Conservation (phyloP, 2,797 vertebrate species). For the Pipistrellus pygmaeus region DNA sequence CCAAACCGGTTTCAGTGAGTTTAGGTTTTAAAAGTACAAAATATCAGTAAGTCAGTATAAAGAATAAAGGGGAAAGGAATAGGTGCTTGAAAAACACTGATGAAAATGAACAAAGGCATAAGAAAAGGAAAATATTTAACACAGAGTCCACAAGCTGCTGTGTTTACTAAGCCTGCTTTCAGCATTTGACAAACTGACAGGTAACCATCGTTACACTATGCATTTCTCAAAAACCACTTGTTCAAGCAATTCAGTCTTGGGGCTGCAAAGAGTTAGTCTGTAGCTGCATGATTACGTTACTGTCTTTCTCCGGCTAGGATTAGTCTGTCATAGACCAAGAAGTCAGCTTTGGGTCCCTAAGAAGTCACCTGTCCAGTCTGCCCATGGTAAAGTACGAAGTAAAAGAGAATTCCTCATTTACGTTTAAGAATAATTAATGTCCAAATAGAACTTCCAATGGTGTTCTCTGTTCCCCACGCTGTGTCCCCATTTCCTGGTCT, state of each 20-base stretch:
- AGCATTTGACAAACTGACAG: not conserved
- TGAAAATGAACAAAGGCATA: not conserved
- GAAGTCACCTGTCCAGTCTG: not conserved
- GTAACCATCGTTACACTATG: not conserved
- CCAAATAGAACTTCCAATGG: not conserved
- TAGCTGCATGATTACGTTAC: not conserved
- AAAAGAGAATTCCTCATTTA: slow-evolving; percentile 15
- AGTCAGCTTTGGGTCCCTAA: not conserved
- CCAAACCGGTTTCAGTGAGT: no score
- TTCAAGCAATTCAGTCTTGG: not conserved
- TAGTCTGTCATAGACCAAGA: not conserved
- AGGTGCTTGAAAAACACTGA: not conserved
- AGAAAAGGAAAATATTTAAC: not conserved
- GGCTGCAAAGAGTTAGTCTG: not conserved
- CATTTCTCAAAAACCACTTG: not conserved
- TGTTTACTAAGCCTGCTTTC: not conserved
- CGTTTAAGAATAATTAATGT: not conserved
- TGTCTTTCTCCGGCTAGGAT: not conserved
- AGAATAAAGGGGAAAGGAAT: not conserved
- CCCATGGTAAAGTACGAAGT: not conserved
- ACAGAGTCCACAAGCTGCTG: not conserved
- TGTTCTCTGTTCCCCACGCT: not conserved
- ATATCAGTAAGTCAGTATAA: not conserved
- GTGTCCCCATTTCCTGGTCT: not conserved
- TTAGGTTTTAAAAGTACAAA: slow-evolving; percentile 44